phyloP scores from a whole-genome alignment of 2,113 vertebrate species.

The Nibea coibor region DNA sequence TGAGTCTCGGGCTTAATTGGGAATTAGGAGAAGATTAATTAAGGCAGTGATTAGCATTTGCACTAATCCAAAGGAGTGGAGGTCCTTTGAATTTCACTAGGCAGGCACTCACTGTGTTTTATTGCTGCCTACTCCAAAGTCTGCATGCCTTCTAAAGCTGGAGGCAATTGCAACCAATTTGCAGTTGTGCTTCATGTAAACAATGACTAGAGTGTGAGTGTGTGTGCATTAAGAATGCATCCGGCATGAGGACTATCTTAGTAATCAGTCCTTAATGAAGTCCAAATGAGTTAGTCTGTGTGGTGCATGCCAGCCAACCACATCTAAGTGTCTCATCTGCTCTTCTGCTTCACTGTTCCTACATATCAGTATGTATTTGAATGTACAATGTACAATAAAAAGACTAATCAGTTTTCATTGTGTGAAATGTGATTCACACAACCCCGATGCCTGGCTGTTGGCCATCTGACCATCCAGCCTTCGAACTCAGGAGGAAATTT shows the following conservation, averaged over 20 bases:
- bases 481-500: too few relatives aligned
- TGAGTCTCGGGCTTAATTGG: constrained; percentile 52
- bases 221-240: not conserved
- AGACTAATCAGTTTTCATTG: too few relatives aligned
- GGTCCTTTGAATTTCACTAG: constrained; percentile 39
- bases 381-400: not conserved
- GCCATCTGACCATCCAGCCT: too few relatives aligned
- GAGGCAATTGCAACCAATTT: constrained; percentile 30
- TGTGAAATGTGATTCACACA: too few relatives aligned
- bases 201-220: not conserved
- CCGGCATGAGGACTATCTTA: not conserved
- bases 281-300: not conserved
- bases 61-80: constrained; percentile 55
- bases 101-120: constrained; percentile 21
- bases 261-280: constrained; percentile 5
- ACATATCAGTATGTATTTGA: not conserved
- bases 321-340: not conserved
- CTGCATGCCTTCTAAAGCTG: constrained; percentile 12
- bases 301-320: too few relatives aligned
- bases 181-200: constrained; percentile 6
- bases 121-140: constrained; percentile 19
- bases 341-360: not conserved
- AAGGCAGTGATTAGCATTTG: constrained; percentile 53
- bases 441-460: too few relatives aligned
- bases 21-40: constrained; percentile 63